phyloP scores from a whole-genome alignment of 2,113 vertebrate genomes.

The Cephalopterus ornatus region DNA sequence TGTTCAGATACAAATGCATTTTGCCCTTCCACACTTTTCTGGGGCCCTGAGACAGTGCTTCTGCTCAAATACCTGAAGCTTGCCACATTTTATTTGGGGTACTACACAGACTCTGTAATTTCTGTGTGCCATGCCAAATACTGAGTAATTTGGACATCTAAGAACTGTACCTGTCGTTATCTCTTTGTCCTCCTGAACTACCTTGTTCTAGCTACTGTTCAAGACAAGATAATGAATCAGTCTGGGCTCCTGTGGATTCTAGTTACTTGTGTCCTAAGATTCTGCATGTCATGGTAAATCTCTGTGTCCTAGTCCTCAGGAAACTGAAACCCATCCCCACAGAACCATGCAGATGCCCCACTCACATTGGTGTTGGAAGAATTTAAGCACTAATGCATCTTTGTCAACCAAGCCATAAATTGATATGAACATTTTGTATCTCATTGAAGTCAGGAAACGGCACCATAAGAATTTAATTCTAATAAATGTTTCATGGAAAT shows the following conservation, averaged over 20 bases:
- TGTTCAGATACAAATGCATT: background rate
- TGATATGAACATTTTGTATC: background rate
- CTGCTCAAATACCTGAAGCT: background rate
- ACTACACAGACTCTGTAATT: background rate
- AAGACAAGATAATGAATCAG: background rate
- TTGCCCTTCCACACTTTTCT: background rate
- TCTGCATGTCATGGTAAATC: background rate
- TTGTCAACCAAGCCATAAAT: background rate
- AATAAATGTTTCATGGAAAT: background rate
- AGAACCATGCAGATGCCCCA: background rate
- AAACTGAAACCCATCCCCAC: background rate
- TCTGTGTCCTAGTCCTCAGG: background rate
- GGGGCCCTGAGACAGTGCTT: background rate
- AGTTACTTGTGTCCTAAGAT: background rate
- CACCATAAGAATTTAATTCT: background rate
- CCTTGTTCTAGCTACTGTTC: background rate
- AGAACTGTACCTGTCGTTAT: rapidly evolving
- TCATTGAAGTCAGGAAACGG: background rate
- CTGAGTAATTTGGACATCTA: background rate
- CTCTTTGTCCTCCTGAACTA: background rate
- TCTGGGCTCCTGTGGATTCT: background rate
- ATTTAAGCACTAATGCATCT: background rate
- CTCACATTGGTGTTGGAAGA: background rate
- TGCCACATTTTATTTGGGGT: background rate
- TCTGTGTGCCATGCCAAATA: background rate